Conservation (phyloP, 2,797 vertebrate genomes). For the Onychomys arenicola region DNA sequence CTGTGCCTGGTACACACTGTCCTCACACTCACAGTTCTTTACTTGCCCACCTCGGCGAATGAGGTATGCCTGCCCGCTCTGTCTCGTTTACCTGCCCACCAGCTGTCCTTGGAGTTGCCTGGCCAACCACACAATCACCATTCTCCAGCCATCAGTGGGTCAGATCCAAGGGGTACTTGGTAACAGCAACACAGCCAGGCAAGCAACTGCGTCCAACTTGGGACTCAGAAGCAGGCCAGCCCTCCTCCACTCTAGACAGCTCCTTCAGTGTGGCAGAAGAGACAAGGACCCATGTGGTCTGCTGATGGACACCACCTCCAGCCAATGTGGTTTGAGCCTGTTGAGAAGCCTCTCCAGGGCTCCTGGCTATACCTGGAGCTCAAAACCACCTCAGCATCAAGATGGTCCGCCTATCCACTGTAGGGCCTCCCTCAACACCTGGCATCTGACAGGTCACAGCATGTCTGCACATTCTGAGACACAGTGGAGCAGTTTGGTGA, state of each 20-base stretch:
- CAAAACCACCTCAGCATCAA: background rate
- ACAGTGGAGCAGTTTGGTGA: background rate
- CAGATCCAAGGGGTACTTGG: background rate
- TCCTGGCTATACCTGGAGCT: background rate
- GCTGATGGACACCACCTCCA: too few species aligned
- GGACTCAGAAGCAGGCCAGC: background rate
- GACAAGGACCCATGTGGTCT: background rate
- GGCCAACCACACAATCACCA: background rate
- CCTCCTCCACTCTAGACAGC: background rate
- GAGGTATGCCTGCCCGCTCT: background rate
- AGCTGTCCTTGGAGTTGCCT: background rate
- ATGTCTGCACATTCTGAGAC: background rate
- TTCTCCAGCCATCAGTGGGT: background rate
- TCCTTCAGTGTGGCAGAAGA: background rate
- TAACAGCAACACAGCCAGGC: background rate
- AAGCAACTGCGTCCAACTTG: background rate
- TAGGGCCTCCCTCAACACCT: background rate
- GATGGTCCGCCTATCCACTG: background rate
- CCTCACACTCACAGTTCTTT: background rate
- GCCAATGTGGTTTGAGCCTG: background rate
- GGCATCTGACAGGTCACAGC: background rate
- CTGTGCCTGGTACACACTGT: background rate
- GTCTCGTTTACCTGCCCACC: background rate
- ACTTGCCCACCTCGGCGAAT: background rate
- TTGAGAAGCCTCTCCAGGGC: background rate